A percentile compares a stretch with the other conserved stretches of the same genome.
These are phyloP conservation scores for Monopis laevigella DNA, from an alignment of 2,888 invertebrate genomes.

Conservation along the genomic window DNA sequence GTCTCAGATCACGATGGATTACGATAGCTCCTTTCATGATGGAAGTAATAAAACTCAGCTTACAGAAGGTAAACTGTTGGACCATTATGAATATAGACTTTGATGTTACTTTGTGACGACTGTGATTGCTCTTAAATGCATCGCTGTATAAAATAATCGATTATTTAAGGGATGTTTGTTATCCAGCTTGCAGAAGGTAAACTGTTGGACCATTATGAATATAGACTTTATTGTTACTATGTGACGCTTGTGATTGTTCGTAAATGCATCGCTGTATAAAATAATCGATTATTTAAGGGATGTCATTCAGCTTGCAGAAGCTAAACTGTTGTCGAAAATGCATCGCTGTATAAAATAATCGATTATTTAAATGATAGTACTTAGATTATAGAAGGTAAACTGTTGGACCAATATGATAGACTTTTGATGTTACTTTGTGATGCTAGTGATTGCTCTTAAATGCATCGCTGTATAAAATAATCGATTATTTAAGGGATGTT, in stretches of 20 bases:
- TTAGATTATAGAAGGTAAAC: conserved; percentile 55
- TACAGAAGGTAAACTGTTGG: conserved; percentile 41
- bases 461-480: too few species aligned
- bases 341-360: too few species aligned
- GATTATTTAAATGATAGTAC: too few species aligned
- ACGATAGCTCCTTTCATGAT: conserved; percentile 58
- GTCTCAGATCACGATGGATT: conserved; percentile 46
- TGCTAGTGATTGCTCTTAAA: conserved; percentile 4
- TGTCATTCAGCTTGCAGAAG: conserved; percentile 63
- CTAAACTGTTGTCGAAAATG: too few species aligned
- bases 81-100: too few species aligned
- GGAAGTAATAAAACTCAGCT: conserved; percentile 65
- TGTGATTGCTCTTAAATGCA: conserved; percentile 8
- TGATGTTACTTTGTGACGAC: conserved; percentile 4
- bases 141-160: too few species aligned
- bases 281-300: too few species aligned
- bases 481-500: too few species aligned
- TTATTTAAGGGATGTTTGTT: too few species aligned
- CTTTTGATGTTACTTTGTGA: conserved; percentile 3
- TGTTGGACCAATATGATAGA: conserved; percentile 27
- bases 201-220: conserved; percentile 27
- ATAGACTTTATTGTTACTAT: conserved; percentile 9
- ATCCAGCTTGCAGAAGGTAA: conserved; percentile 56
- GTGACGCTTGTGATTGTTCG: conserved; percentile 5
- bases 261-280: too few species aligned